Conservation (phyloP, 2,113 vertebrate genomes). For the Antigone vipio region DNA sequence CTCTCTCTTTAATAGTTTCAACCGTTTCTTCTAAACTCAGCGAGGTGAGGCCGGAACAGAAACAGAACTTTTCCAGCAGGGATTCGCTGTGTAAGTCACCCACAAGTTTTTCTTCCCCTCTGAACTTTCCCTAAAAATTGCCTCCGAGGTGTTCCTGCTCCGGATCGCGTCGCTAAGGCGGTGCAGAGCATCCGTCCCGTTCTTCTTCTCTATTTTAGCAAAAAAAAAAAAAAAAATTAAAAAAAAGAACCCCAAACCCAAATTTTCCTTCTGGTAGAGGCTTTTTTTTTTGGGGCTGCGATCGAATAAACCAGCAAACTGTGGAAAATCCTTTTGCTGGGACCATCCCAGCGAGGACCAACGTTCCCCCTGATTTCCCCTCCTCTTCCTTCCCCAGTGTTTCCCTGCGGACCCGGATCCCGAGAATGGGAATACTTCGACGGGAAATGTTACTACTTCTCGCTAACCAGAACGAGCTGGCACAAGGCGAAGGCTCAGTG, state of each 20-base stretch:
- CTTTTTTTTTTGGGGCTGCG: neutral
- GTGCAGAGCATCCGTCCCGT: neutral
- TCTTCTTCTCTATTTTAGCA: too few species aligned
- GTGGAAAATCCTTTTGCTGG: neutral
- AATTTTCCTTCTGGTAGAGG: neutral
- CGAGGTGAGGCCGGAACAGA: neutral
- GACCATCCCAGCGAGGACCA: neutral
- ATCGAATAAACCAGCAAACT: too few species aligned
- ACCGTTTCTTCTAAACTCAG: neutral
- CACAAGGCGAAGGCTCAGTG: neutral
- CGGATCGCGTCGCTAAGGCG: neutral
- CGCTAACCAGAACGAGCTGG: neutral
- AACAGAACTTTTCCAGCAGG: neutral
- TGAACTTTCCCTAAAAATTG: neutral
- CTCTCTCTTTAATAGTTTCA: neutral
- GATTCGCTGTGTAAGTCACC: neutral
- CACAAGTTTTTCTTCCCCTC: neutral
- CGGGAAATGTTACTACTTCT: constrained; percentile 33
- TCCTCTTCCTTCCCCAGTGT: neutral
- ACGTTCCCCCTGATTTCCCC: rapidly evolving
- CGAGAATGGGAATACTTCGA: constrained; percentile 37
- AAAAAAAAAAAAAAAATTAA: neutral
- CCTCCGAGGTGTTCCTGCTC: neutral
- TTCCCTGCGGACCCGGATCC: neutral
- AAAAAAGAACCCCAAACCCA: neutral